Conservation (phyloP, 2,888 invertebrate genomes). For the Villa cingulata region DNA sequence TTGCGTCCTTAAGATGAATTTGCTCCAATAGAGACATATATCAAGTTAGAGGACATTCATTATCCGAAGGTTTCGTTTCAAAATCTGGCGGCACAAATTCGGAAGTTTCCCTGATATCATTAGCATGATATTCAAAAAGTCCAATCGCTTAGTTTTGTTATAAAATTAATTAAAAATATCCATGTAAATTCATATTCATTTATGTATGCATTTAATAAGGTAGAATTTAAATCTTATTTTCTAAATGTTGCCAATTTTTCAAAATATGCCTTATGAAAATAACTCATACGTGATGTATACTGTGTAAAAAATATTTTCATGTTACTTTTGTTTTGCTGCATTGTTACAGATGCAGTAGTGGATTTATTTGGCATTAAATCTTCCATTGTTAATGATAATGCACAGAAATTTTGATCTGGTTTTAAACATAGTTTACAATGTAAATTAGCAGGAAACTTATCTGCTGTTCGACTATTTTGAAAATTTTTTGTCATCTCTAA, state of each 20-base stretch:
- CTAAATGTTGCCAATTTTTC: constrained; percentile 4
- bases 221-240: not conserved
- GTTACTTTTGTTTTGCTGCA: not conserved
- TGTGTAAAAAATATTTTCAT: constrained; percentile 7
- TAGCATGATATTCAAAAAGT: too few relatives aligned
- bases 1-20: too few relatives aligned
- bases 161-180: too few relatives aligned
- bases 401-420: not conserved
- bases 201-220: too few relatives aligned
- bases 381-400: not conserved
- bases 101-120: too few relatives aligned
- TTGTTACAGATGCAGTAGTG: not conserved
- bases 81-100: too few relatives aligned
- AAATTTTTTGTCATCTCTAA: not conserved
- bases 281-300: constrained; percentile 4
- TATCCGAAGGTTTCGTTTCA: too few relatives aligned
- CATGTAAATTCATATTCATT: too few relatives aligned
- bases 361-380: not conserved
- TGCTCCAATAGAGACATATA: too few relatives aligned
- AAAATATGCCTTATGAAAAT: constrained; percentile 9
- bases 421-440: not conserved
- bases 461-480: not conserved
- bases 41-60: too few relatives aligned
- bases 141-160: too few relatives aligned
- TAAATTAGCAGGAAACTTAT: not conserved